Base-by-base conservation (phyloP, 2,797 vertebrate genomes). In the Pampus argenteus region DNA sequence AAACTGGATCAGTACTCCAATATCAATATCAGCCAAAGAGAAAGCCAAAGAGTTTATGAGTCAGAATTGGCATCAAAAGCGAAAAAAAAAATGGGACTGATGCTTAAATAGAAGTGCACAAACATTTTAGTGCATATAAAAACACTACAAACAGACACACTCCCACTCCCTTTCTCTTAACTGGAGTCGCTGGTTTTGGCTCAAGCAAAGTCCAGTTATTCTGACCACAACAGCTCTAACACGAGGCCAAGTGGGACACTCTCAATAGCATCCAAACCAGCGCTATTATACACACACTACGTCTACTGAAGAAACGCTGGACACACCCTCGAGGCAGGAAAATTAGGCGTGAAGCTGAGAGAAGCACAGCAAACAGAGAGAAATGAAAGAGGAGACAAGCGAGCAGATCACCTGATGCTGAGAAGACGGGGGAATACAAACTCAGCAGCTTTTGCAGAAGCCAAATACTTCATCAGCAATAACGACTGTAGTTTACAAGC, bases 211-310 rank as follows among this genome's bases (percentile, higher is more conserved):
- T 68, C 42, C 50, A 70, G 56, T 74, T 77, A 74, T 85, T 67
- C 11, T 74, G 58, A 81, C 87, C 77, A 4, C 84, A 87, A 51
- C 63, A 49, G 50, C 34, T 65, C 59, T 6, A 49, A 25, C 47
- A 14, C 17, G 20, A 59, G 66, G 83, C 86, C 80, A 87, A 90
- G 75, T 82, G 73, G 83, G 83, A 79, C 74, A 76, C 61, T 10
- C 57, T 70, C 59, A 17, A 44, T 66, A 17, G 60, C 31, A 47
- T 79, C 84, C 77, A 78, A 77, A 83, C 74, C 81, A 47, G 65
- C 45, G 26, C 66, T n/a, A n/a, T n/a, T n/a, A 71, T 26, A 66
- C 56, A 51, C 23, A 74, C 74, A 75, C 76, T 55, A 75, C 8
- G 36, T 49, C 45, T 51, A 18, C 66, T 36, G 47, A 70, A 74